Percentiles rank a stretch among this genome's conserved stretches.
phyloP scores from a whole-genome alignment of 2,113 vertebrate species.

The Mohoua ochrocephala region DNA sequence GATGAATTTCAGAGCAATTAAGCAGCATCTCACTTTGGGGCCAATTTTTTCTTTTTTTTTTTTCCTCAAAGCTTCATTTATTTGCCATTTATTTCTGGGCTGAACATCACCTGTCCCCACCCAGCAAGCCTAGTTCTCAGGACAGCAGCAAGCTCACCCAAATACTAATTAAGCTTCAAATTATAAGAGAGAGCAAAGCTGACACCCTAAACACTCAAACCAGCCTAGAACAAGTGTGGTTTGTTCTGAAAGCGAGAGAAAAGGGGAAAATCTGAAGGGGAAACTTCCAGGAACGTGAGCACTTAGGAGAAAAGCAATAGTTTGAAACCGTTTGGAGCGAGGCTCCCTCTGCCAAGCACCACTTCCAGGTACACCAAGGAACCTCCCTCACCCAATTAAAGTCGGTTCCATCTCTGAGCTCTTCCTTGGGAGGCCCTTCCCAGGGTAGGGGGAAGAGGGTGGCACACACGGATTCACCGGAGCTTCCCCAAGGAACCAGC shows the following conservation, averaged over 20 bases:
- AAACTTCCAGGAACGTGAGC: accelerated
- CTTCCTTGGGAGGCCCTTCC: neutral
- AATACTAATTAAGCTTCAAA: neutral
- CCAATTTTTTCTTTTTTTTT: neutral
- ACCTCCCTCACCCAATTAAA: neutral
- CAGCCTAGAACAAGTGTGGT: neutral
- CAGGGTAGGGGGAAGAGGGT: accelerated
- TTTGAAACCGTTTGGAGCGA: accelerated
- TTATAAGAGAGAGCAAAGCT: neutral
- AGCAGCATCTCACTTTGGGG: neutral
- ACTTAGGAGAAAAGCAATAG: neutral
- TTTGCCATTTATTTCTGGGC: neutral
- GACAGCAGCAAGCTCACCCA: neutral
- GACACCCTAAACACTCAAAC: neutral
- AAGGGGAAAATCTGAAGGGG: neutral
- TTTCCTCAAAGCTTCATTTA: neutral
- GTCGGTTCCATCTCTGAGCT: neutral
- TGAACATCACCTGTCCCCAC: neutral
- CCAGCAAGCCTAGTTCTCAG: neutral
- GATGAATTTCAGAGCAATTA: conserved; percentile 16
- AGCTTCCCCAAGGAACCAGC: neutral
- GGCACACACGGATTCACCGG: neutral
- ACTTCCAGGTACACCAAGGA: neutral
- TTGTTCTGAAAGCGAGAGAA: neutral
- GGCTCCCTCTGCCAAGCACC: neutral